Percentiles rank a stretch among this genome's conserved stretches.
Evolutionary conservation across 2,797 vertebrate species (phyloP).

Genomic region (Onychomys torridus): DNA sequence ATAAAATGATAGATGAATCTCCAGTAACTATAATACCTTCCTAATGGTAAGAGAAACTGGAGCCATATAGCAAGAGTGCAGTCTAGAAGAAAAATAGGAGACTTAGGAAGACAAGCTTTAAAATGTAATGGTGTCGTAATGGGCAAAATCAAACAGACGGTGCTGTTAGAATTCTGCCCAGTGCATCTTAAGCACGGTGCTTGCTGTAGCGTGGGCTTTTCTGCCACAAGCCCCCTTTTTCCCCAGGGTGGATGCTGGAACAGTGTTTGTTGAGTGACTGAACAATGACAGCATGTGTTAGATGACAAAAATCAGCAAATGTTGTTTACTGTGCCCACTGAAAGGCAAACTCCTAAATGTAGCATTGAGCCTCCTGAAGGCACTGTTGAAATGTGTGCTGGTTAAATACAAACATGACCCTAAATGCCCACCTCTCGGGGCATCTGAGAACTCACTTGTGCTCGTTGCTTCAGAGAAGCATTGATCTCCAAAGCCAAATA

Average conservation of each 20-base stretch:
- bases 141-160: conserved; percentile 62
- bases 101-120: conserved; percentile 78
- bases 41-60: conserved; percentile 79
- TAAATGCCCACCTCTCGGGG: conserved; percentile 25
- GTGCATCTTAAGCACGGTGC: not conserved
- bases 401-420: conserved; percentile 60
- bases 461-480: not conserved
- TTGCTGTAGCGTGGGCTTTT: not conserved
- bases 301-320: conserved; percentile 62
- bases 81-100: conserved; percentile 79
- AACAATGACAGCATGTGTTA: conserved; percentile 43
- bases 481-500: conserved; percentile 1
- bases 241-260: not conserved
- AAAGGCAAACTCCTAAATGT: conserved; percentile 32
- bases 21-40: conserved; percentile 81
- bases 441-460: not conserved
- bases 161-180: conserved; percentile 52
- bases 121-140: conserved; percentile 78
- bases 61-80: conserved; percentile 63
- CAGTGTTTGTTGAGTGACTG: conserved; percentile 75
- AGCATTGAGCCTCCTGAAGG: not conserved
- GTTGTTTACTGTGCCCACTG: not conserved
- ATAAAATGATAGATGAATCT: conserved; percentile 86
- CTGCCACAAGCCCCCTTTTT: conserved; percentile 17
- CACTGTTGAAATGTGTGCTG: conserved; percentile 12